Evolutionary conservation across 2,113 vertebrate species (phyloP).

Genomic region (Zeus faber): DNA sequence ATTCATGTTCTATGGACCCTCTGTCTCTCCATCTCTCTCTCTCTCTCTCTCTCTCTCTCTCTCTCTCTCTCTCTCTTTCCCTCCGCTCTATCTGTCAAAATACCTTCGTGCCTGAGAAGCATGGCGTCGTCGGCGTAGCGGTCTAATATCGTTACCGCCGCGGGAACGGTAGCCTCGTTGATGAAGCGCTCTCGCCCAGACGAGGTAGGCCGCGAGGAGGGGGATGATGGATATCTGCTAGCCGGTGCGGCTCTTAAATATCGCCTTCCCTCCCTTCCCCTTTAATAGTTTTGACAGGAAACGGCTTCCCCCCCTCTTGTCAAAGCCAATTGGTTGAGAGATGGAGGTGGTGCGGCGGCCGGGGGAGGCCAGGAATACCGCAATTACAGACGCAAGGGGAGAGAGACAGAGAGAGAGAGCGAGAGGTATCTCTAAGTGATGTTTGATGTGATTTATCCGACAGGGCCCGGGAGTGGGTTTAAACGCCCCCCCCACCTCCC

Average conservation of each 20-base stretch:
- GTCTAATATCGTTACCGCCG: too few relatives aligned
- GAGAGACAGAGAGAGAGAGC: background rate
- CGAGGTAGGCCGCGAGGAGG: background rate
- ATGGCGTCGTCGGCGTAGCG: too few relatives aligned
- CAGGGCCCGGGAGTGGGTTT: background rate
- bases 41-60: constrained; percentile 30
- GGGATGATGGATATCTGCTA: background rate
- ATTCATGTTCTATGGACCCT: constrained; percentile 63
- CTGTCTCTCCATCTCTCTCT: constrained; percentile 24
- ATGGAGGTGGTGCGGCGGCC: background rate
- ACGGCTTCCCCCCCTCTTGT: background rate
- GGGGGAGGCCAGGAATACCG: background rate
- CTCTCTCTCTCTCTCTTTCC: constrained; percentile 30
- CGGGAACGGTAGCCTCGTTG: too few relatives aligned
- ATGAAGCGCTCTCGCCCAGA: background rate
- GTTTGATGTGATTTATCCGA: background rate
- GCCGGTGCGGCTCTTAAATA: background rate
- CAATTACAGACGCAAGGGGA: background rate
- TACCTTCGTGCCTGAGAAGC: background rate
- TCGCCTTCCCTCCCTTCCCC: background rate
- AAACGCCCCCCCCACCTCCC: too few relatives aligned
- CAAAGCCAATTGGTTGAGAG: background rate
- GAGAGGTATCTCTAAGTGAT: background rate
- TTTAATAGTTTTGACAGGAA: background rate
- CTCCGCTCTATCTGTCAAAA: background rate